Conservation (phyloP, 2,797 vertebrate species). For the Valencia hispanica region DNA sequence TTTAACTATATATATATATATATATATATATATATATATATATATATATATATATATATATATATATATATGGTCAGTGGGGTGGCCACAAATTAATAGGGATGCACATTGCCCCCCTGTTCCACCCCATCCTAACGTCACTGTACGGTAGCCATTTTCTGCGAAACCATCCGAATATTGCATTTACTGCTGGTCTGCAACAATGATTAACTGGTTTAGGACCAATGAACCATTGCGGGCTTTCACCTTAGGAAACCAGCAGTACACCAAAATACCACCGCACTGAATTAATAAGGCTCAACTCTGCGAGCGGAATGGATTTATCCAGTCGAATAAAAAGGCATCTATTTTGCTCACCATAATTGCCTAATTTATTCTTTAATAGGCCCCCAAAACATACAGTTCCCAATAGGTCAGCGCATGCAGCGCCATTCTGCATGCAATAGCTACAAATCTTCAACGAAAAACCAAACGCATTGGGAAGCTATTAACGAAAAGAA, state of each 20-base stretch:
- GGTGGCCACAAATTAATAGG: neutral
- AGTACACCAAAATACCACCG: slow-evolving; percentile 81
- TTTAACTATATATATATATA: too few relatives aligned
- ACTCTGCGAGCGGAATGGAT: slow-evolving; percentile 78
- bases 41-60: neutral
- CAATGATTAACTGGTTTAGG: slow-evolving; percentile 82
- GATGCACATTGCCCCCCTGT: neutral
- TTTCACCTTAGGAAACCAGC: slow-evolving; percentile 80
- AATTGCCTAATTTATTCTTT: slow-evolving; percentile 80
- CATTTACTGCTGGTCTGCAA: slow-evolving; percentile 72
- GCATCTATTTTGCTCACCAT: slow-evolving; percentile 65
- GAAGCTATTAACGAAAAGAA: slow-evolving; percentile 52
- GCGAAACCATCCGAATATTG: slow-evolving; percentile 76
- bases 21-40: too few relatives aligned
- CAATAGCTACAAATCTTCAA: slow-evolving; percentile 46
- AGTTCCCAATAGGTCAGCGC: slow-evolving; percentile 75
- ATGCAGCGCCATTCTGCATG: slow-evolving; percentile 61
- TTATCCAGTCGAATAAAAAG: slow-evolving; percentile 70
- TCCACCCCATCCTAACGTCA: neutral
- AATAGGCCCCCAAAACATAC: slow-evolving; percentile 73
- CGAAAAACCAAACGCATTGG: slow-evolving; percentile 33
- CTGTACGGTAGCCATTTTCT: slow-evolving; percentile 67
- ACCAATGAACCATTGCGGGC: slow-evolving; percentile 79
- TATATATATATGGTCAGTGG: neutral
- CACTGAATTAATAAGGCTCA: slow-evolving; percentile 79